phyloP scores from a whole-genome alignment of 2,797 vertebrate species.

The Acanthopagrus latus region DNA sequence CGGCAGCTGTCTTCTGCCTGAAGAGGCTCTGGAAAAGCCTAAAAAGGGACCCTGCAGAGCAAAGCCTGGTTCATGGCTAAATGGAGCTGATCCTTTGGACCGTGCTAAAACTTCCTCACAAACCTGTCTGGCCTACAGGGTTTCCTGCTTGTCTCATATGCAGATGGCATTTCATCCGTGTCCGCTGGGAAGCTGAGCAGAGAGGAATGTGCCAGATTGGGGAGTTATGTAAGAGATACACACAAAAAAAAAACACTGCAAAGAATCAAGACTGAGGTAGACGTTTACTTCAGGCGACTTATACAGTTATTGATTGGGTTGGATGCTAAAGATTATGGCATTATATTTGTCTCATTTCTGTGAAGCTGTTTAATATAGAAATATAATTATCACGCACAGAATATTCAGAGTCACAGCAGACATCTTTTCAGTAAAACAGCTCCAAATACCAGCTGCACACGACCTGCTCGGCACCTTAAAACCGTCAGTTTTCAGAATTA shows the following conservation, averaged over 20 bases:
- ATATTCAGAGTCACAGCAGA: neutral
- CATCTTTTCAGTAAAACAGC: too few species aligned
- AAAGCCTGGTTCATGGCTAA: conserved; percentile 46
- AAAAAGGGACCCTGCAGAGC: conserved; percentile 28
- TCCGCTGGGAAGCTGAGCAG: conserved; percentile 27
- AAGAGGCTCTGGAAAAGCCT: conserved; percentile 18
- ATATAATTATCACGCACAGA: neutral
- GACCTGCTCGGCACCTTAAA: neutral
- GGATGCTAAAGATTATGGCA: too few species aligned
- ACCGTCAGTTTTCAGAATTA: neutral
- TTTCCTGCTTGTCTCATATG: conserved; percentile 16
- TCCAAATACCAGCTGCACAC: neutral
- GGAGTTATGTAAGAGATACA: too few species aligned
- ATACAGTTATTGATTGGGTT: too few species aligned
- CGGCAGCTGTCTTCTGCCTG: conserved; percentile 41
- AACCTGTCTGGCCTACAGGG: conserved; percentile 25
- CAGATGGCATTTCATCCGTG: conserved; percentile 47
- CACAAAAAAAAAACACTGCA: too few species aligned
- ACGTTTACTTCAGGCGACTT: too few species aligned
- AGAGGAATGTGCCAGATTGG: conserved; percentile 11
- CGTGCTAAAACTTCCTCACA: conserved; percentile 45
- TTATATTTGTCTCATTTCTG: too few species aligned
- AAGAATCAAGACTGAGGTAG: too few species aligned
- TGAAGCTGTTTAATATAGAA: neutral
- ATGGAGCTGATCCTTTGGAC: conserved; percentile 41